phyloP scores from a whole-genome alignment of 2,888 invertebrate species.

The Anoncus sp. region DNA sequence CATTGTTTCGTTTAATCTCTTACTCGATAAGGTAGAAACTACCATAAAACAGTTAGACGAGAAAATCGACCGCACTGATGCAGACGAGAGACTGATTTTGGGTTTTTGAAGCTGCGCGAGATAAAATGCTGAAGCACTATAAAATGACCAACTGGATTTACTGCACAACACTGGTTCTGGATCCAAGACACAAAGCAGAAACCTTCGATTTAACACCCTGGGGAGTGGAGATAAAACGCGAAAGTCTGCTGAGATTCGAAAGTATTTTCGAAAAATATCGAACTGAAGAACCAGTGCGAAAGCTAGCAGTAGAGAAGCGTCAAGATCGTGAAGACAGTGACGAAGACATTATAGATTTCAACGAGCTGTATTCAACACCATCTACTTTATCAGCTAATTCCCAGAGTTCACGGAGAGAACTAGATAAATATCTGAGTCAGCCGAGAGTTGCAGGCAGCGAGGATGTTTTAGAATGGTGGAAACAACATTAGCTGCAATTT shows the following conservation, averaged over 20 bases:
- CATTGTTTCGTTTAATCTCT: slow-evolving; percentile 29
- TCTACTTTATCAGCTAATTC: too few species aligned
- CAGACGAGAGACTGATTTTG: slow-evolving; percentile 8
- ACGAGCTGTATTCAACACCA: too few species aligned
- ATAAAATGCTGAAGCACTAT: slow-evolving; percentile 40
- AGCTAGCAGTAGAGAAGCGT: too few species aligned
- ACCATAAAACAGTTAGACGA: background rate
- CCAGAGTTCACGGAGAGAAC: too few species aligned
- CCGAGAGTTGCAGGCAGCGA: background rate
- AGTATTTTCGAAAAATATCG: too few species aligned
- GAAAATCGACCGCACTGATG: background rate
- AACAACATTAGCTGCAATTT: slow-evolving; percentile 3
- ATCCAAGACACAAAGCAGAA: slow-evolving; percentile 42
- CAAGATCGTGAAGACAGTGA: too few species aligned
- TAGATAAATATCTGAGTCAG: too few species aligned
- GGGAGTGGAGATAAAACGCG: slow-evolving; percentile 29
- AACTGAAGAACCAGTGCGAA: too few species aligned
- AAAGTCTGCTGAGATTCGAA: background rate
- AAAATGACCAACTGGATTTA: slow-evolving; percentile 34
- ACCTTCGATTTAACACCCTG: slow-evolving; percentile 32
- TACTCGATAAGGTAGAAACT: background rate
- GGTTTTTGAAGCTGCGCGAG: slow-evolving; percentile 26
- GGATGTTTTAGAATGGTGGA: slow-evolving; percentile 3
- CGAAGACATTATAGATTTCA: too few species aligned
- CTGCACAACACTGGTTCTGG: slow-evolving; percentile 34